Base-by-base conservation (phyloP, 2,113 vertebrate genomes). In the Pogonocichla stellata region DNA sequence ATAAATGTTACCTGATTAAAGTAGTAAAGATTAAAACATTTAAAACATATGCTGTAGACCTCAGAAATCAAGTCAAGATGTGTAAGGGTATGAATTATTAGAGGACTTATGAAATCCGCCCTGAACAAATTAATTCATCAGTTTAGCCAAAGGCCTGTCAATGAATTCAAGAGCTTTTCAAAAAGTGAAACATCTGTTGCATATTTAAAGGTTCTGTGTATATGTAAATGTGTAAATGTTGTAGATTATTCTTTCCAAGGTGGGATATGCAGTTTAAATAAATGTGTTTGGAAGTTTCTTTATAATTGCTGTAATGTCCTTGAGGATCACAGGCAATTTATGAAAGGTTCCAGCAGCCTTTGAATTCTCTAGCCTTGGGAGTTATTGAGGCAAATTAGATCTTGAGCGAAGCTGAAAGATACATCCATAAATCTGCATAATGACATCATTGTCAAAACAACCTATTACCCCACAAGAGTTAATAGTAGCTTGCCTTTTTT, bases 1-100 rank as follows among this genome's bases (percentile, higher is more conserved):
- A 97, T 98, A 98, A 98, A 98, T 97, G 95, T 97, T 98, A 98
- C 94, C 91, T 98, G 97, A 98, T 98, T 98, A 98, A 97, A 98
- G 96, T 84, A 97, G 95, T 96, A 98, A 98, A 98, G 96, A 97
- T 98, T 98, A 98, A 98, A 98, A 97, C 58, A 95, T 97, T 98
- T 97, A 97, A 98, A 98, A 97, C 98, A 98, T 91, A 97, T 98
- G 97, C 96, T 92, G 26, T 95, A 97, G 97, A 97, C 93, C 96
- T 96, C 90, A 96, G 92, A 98, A 98, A 98, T 98, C 95, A 98
- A 98, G 95, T 98, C 97, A 98, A 98, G 97, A 98, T 98, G 98
- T 98, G 92, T 93, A 97, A 96, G 97, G 92, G 88, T 90, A 98
- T 97, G 97, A 98, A 97, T 98, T 98, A 98, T 98, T 98, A 97